Evolutionary conservation across 2,888 invertebrate species (phyloP).

Genomic region (Cartodere bifasciata): DNA sequence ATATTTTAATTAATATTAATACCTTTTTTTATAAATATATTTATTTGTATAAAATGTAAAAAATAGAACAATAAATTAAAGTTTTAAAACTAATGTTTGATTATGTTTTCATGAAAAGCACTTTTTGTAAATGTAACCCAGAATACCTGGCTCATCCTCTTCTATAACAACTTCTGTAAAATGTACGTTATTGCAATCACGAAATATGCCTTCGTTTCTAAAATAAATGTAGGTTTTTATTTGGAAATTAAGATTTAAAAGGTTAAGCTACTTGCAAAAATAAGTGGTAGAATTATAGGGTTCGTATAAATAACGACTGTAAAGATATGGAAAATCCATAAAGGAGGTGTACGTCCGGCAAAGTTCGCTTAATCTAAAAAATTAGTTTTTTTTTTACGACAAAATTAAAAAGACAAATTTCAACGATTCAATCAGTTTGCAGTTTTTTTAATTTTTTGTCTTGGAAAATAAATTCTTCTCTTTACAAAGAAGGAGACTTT

Average conservation of each 20-base stretch:
- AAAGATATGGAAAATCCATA: too few relatives aligned
- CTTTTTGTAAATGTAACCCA: constrained; percentile 9
- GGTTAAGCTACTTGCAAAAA: too few relatives aligned
- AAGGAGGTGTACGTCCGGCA: too few relatives aligned
- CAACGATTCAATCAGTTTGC: not conserved
- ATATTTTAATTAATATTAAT: constrained; percentile 4
- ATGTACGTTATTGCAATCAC: constrained; percentile 18
- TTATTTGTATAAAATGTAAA: constrained; percentile 12
- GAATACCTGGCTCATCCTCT: constrained; percentile 7
- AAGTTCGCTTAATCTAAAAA: too few relatives aligned
- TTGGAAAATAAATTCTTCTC: not conserved
- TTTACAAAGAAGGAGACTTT: too few relatives aligned
- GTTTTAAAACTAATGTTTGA: not conserved
- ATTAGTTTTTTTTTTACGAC: too few relatives aligned
- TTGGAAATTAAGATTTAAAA: too few relatives aligned
- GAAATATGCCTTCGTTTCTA: constrained; percentile 22
- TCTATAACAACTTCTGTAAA: constrained; percentile 6
- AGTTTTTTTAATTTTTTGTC: not conserved
- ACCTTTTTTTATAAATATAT: constrained; percentile 9
- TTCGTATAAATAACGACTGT: too few relatives aligned
- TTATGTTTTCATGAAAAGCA: not conserved
- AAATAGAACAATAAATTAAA: constrained; percentile 7
- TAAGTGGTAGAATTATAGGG: too few relatives aligned
- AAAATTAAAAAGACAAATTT: too few relatives aligned
- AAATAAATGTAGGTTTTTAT: constrained; percentile 9